Evolutionary conservation across 2,113 vertebrate genomes (phyloP), one percentile per base, ranked within the genome.

Genomic region (Oreochromis spilurus): DNA sequence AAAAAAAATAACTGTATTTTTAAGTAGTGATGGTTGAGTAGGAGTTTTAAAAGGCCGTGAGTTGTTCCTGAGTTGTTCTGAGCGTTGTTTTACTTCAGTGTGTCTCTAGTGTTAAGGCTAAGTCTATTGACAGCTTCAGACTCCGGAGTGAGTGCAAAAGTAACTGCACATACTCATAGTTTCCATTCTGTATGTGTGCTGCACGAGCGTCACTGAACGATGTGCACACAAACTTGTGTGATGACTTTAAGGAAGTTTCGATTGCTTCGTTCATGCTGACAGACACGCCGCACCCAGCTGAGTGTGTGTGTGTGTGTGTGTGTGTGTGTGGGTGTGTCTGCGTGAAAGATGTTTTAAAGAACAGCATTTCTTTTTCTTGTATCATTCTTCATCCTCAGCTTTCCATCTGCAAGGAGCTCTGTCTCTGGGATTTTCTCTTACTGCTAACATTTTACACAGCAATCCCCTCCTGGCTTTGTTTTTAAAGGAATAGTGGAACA

Each of bases 311-410:
- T 24, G 24, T 24, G 24, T 24, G 24, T 24, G 85, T 14, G 83
- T 13, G 84, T 17, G 43, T 31, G 85, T 14, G 52, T 21, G 82
- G 60, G 54, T 38, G 86, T 9, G 43, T 34, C n/a, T 65, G 38
- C 0, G 10, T 16, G 62, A 8, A n/a, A 52, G 48, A 45, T 26
- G 24, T 17, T 62, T 29, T 62, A 13, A 78, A 26, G 24, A 48
- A 52, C n/a, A 53, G 6, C 81, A 75, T 50, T 62, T 58, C 81
- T 91, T 86, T 31, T 84, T 86, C 24, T 87, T n/a, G 31, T 19
- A 54, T 87, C 14, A 50, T 55, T 86, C 78, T 55, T 85, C 80
- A 90, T 91, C 55, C 77, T 86, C 82, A 45, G 80, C 83, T 85
- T 38, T 36, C 84, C 92, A 88, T 83, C 86, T 83, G 77, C 36